phyloP scores from a whole-genome alignment of 2,888 invertebrate genomes.

The Argyra leucocephala region DNA sequence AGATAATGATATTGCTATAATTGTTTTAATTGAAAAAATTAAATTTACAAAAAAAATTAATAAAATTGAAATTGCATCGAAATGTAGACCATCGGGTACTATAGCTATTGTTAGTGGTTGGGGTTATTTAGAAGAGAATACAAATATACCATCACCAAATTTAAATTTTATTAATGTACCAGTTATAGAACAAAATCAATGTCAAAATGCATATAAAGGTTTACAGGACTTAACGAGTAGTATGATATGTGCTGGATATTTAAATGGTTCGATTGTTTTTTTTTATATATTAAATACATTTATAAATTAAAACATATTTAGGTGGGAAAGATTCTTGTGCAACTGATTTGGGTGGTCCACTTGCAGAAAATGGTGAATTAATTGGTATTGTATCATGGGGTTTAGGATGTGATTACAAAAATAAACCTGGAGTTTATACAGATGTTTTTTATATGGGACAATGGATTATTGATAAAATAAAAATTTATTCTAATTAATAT shows the following conservation, averaged over 20 bases:
- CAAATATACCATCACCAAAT: background rate
- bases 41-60: background rate
- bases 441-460: background rate
- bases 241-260: background rate
- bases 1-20: background rate
- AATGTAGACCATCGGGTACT: background rate
- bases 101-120: background rate
- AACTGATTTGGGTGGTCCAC: conserved; percentile 5
- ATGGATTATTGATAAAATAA: background rate
- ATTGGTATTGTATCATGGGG: background rate
- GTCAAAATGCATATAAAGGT: background rate
- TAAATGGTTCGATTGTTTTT: background rate
- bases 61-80: background rate
- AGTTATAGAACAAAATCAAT: background rate
- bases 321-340: background rate
- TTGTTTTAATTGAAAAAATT: background rate
- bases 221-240: background rate
- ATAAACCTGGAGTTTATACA: background rate
- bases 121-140: background rate
- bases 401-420: background rate
- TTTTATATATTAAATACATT: background rate
- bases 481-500: background rate
- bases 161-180: background rate
- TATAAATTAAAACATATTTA: background rate
- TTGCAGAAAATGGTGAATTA: background rate